Conservation (phyloP, 2,888 invertebrate genomes). For the Trichopria drosophilae region DNA sequence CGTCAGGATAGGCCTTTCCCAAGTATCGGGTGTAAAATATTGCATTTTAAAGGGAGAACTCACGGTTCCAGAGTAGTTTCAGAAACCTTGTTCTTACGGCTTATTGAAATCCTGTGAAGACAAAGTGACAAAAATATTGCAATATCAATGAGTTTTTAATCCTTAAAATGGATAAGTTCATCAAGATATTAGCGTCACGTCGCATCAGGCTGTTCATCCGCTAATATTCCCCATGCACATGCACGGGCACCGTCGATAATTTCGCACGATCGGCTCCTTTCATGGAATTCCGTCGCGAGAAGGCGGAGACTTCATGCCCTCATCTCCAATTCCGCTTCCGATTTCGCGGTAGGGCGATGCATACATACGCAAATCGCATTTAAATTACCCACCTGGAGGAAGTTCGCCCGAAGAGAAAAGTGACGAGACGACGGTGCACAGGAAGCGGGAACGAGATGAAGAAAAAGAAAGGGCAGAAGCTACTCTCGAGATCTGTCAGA, state of each 20-base stretch:
- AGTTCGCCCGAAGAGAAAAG: conserved; percentile 23
- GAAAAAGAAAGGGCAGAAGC: conserved; percentile 34
- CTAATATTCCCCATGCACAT: not conserved
- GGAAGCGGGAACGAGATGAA: conserved; percentile 24
- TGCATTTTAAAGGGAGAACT: too few relatives aligned
- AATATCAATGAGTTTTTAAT: too few relatives aligned
- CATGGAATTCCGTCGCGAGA: conserved; percentile 1
- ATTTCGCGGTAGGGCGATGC: conserved; percentile 26
- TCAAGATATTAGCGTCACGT: too few relatives aligned
- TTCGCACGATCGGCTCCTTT: conserved; percentile 21
- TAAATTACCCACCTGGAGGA: conserved; percentile 30
- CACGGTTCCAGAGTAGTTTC: too few relatives aligned
- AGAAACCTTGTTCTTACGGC: too few relatives aligned
- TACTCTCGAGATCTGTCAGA: conserved; percentile 40
- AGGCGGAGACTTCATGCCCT: conserved; percentile 17
- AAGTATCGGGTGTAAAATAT: too few relatives aligned
- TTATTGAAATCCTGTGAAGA: too few relatives aligned
- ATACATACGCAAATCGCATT: conserved; percentile 35
- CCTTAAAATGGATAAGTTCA: too few relatives aligned
- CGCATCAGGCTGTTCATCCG: too few relatives aligned
- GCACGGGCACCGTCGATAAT: conserved; percentile 17
- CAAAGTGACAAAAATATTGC: too few relatives aligned
- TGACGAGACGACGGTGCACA: conserved; percentile 7
- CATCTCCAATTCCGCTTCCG: conserved; percentile 30
- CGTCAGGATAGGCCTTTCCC: not conserved